Conservation (phyloP, 1,140 invertebrate species). For the Bombus affinis region DNA sequence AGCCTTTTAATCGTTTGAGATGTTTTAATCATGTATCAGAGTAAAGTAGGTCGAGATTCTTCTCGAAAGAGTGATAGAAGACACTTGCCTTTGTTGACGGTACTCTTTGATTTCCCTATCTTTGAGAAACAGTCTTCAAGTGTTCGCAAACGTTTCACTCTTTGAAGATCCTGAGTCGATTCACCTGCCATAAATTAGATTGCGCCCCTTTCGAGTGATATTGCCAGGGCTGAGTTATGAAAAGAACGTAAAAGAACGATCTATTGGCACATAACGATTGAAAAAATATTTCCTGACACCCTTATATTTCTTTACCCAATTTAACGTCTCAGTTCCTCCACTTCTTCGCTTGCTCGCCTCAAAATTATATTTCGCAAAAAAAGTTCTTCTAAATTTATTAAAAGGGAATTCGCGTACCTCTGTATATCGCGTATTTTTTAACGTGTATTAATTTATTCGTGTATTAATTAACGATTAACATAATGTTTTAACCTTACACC, state of each 20-base stretch:
- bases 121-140: neutral
- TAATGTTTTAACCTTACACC: too few relatives aligned
- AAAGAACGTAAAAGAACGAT: neutral
- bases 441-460: too few relatives aligned
- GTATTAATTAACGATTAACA: too few relatives aligned
- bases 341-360: neutral
- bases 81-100: neutral
- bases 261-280: neutral
- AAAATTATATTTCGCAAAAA: neutral
- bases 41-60: neutral
- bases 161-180: neutral
- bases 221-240: neutral
- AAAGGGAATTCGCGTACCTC: neutral
- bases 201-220: neutral
- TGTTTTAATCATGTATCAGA: neutral
- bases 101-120: neutral
- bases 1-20: neutral
- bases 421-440: neutral
- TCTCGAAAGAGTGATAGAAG: neutral
- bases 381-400: neutral
- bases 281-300: neutral
- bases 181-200: neutral
- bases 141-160: conserved; percentile 12
- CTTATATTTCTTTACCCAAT: neutral
- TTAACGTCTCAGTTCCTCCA: neutral